phyloP scores from a whole-genome alignment of 2,113 vertebrate species.

The Pseudonaja textilis region DNA sequence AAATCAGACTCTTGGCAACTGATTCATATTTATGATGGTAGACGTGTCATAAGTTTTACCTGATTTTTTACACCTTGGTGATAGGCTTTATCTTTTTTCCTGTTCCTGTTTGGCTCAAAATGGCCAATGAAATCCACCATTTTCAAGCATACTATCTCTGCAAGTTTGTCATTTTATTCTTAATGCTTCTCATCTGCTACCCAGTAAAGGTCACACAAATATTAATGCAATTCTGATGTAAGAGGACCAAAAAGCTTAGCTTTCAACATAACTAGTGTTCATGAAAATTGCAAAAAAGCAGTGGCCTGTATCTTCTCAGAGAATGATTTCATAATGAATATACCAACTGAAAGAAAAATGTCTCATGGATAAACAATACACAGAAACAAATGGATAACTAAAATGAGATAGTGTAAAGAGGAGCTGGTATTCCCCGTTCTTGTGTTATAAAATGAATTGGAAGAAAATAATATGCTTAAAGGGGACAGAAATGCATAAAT shows the following conservation, averaged over 20 bases:
- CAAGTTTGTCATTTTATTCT: conserved; percentile 63
- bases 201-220: conserved; percentile 75
- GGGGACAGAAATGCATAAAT: conserved; percentile 9
- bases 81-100: conserved; percentile 33
- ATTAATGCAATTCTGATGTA: conserved; percentile 68
- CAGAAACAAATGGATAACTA: conserved; percentile 51
- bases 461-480: conserved; percentile 48
- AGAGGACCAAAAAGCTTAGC: conserved; percentile 66
- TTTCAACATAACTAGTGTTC: conserved; percentile 65
- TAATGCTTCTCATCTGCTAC: conserved; percentile 63
- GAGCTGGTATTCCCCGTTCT: conserved; percentile 46
- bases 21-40: neutral
- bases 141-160: conserved; percentile 52
- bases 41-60: neutral
- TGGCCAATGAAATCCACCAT: conserved; percentile 29
- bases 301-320: conserved; percentile 75
- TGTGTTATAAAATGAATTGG: conserved; percentile 54
- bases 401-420: conserved; percentile 46
- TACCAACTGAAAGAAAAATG: conserved; percentile 60
- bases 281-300: conserved; percentile 74
- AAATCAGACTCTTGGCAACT: neutral
- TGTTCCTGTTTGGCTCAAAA: conserved; percentile 37
- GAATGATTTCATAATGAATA: conserved; percentile 69
- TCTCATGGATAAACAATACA: conserved; percentile 55
- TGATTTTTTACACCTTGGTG: conserved; percentile 37